Base-by-base conservation (phyloP, 2,113 vertebrate species). In the Sylvilagus bachmani region DNA sequence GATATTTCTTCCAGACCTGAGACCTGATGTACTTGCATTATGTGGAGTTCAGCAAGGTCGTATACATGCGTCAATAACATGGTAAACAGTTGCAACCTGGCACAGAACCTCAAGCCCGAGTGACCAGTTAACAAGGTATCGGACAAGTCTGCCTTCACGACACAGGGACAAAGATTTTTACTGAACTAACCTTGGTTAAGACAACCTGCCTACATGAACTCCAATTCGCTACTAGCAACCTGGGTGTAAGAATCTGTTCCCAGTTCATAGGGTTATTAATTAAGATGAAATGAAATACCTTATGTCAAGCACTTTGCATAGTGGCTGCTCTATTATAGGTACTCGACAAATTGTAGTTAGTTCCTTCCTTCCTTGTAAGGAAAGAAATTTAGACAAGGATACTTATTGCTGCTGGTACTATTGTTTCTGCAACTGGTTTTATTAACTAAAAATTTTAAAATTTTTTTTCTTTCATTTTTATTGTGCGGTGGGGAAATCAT, bases 321-420 rank as follows among this genome's bases (percentile, higher is more conserved):
- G 79, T 53, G 58, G 66, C 5, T 89, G 12, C 24, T 58, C 21
- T 7, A 51, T 73, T 77, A 14, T 19, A 67, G 14, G 53, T 62
- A 81, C 19, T 55, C 13, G 38, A 31, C 19, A 84, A 73, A 61
- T 70, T 88, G 53, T n/a, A 61, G 22, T 55, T 36, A 61, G 9
- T 73, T 86, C 33, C 24, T 77, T 92, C 31, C n/a, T 89, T 92
- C 22, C 16, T 90, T 22, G 22, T 2, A 49, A 78, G 73, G 25
- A 62, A 95, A 90, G 51, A 31, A 79, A 75, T 90, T 75, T 88
- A 24, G 85, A 58, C 6, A 75, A 94, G 70, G 22, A 25, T 89
- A 5, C 66, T 51, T 44, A 22, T 5, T 70, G 31, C 2, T 85
- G 17, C 77, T 69, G 88, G 22, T 69, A 36, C 2, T 70, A 17